These are phyloP conservation scores for Pseudocheirus occidentalis DNA, from an alignment of 2,797 vertebrate genomes.

Conservation along the genomic window DNA sequence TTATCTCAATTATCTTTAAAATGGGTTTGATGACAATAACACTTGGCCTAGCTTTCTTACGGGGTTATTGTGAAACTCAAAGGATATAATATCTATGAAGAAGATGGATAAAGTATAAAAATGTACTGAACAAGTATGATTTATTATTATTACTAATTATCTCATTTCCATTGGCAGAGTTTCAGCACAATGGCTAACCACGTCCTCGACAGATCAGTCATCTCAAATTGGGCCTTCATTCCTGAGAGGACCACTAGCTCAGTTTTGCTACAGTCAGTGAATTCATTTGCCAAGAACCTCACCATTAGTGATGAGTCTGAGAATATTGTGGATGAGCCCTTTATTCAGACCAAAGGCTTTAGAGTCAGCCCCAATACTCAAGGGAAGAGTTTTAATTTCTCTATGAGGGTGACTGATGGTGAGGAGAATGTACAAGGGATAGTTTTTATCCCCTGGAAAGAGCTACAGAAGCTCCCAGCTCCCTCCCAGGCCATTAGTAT, in stretches of 20 bases:
- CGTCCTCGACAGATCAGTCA: slow-evolving; percentile 73
- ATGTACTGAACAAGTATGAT: background rate
- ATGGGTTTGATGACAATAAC: background rate
- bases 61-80: background rate
- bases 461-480: slow-evolving; percentile 66
- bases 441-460: slow-evolving; percentile 73
- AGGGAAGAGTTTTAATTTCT: slow-evolving; percentile 75
- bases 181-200: slow-evolving; percentile 82
- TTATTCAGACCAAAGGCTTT: slow-evolving; percentile 81
- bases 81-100: background rate
- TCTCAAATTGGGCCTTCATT: slow-evolving; percentile 83
- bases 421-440: slow-evolving; percentile 59
- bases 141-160: background rate
- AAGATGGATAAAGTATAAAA: background rate
- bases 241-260: slow-evolving; percentile 75
- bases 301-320: slow-evolving; percentile 54
- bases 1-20: background rate
- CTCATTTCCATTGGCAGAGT: slow-evolving; percentile 70
- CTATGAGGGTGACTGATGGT: slow-evolving; percentile 46
- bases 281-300: slow-evolving; percentile 80
- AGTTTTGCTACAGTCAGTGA: slow-evolving; percentile 78
- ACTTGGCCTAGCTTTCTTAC: background rate
- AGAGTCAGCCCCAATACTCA: slow-evolving; percentile 65
- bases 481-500: slow-evolving; percentile 75
- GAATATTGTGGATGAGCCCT: slow-evolving; percentile 73